phyloP scores from a whole-genome alignment of 2,888 invertebrate species.

The Beris morrisii region DNA sequence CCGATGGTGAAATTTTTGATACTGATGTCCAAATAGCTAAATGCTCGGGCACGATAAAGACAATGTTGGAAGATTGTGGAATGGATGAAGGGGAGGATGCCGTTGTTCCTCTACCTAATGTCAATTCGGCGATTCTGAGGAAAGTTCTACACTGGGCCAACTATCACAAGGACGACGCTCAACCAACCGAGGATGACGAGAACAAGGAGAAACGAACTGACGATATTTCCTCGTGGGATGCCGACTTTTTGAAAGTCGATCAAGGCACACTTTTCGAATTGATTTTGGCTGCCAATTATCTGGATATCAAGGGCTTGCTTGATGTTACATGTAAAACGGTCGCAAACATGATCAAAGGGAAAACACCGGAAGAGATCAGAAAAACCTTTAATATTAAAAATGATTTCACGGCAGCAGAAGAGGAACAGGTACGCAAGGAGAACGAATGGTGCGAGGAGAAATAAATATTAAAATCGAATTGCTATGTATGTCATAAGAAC shows the following conservation, averaged over 20 bases:
- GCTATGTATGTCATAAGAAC: neutral
- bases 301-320: conserved; percentile 92
- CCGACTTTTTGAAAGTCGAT: conserved; percentile 97
- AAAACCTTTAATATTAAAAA: conserved; percentile 97
- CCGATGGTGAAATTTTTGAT: conserved; percentile 93
- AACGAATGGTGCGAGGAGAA: conserved; percentile 72
- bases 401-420: conserved; percentile 93
- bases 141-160: conserved; percentile 94
- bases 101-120: conserved; percentile 94
- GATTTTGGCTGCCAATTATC: conserved; percentile 94
- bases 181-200: conserved; percentile 95
- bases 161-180: conserved; percentile 93
- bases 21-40: conserved; percentile 97
- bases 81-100: conserved; percentile 93
- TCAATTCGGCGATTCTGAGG: conserved; percentile 93
- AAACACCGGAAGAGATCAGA: conserved; percentile 95
- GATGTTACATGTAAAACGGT: conserved; percentile 99
- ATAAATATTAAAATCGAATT: neutral
- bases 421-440: conserved; percentile 96
- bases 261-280: conserved; percentile 95
- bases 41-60: conserved; percentile 97
- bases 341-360: conserved; percentile 98
- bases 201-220: conserved; percentile 98
- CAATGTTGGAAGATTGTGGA: conserved; percentile 93
- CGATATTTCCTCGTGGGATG: conserved; percentile 99